Base-by-base conservation (phyloP, 2,888 invertebrate species). In the Argyresthia goedartella region DNA sequence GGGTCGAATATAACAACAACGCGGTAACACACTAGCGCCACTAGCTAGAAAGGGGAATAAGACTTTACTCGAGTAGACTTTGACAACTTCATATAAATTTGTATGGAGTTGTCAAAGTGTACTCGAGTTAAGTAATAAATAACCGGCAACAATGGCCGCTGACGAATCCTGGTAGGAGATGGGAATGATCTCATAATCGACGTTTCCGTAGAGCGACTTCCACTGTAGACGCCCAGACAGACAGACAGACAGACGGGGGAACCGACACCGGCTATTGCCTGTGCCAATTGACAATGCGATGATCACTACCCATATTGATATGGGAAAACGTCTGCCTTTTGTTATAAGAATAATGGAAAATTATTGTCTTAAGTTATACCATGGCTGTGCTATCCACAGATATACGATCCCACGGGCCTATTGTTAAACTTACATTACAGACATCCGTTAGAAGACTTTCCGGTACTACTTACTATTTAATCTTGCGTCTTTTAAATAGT, bases 141-240 rank as follows among this genome's bases (percentile, higher is more conserved):
- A 25, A 25, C 25, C 25, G 25, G 25, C 25, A 25, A 78, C 79
- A 76, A 76, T 70, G 67, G 65, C 65, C 63, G 59, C 25, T 6
- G 25, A 25, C 25, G 25, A 6, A 25, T 25, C 25, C 25, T 6
- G 25, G 25, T 25, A 25, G 25, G 25, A 25, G 73, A 71, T 75
- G 80, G 71, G 78, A 82, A 82, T 81, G 81, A 81, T 78, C 75
- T 77, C 75, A 71, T 81, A 82, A 80, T 81, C 77, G 68, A 58
- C 57, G 67, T 66, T 81, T 84, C 84, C 84, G 81, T 71, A 61
- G 67, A n/a, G n/a, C n/a, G 55, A 56, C 56, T 57, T 57, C 56
- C 14, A 10, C 25, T 9, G 44, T 4, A 10, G 46, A 14, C 48
- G 14, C 34, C 4, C 46, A 8, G 13, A 4, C 46, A 10, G 46